Base-by-base conservation (phyloP, 2,797 vertebrate genomes). In the Etheostoma perlongum region DNA sequence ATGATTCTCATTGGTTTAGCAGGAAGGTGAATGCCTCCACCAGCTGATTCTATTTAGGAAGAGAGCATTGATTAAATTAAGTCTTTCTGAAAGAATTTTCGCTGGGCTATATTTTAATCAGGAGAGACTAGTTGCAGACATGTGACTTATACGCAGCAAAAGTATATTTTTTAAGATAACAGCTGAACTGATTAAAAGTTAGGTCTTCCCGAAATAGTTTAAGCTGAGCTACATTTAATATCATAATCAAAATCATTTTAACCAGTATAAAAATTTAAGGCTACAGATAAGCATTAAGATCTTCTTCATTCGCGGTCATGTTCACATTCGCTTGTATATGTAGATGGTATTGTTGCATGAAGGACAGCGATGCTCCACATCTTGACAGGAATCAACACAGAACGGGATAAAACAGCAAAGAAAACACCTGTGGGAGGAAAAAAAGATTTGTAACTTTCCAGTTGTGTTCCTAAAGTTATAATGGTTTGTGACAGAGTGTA, bases 391-490 rank as follows among this genome's bases (percentile, higher is more conserved):
- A 12, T 95, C 93, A 27, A 95, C 0, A 53, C 92, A 95, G 90
- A 95, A 95, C 0, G 95, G 95, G 75, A 94, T 94, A 2, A 80
- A 89, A 59, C 94, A 94, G 76, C 95, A 96, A 1, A 81, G 61
- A 72, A 91, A 81, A 67, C 88, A 94, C 72, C 95, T 95, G 65
- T 0, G 51, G n/a, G 42, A 48, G 23, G 14, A 80, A 69, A 66
- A 16, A 79, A 25, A 25, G 1, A 57, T 16, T 33, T 23, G 0
- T 36, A 6, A 68, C 8, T 8, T 72, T 48, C 15, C 4, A n/a
- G 1, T 55, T 62, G 58, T 67, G 2, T 65, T n/a, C 10, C 21
- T 12, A 12, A 40, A 40, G 6, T 19, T 27, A 33, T 21, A 6
- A 40, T 15, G 10, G 16, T 14, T 27, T 7, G 3, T 12, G 40